Evolutionary conservation across 2,113 vertebrate species (phyloP).

Genomic region (Tenrec ecaudatus): DNA sequence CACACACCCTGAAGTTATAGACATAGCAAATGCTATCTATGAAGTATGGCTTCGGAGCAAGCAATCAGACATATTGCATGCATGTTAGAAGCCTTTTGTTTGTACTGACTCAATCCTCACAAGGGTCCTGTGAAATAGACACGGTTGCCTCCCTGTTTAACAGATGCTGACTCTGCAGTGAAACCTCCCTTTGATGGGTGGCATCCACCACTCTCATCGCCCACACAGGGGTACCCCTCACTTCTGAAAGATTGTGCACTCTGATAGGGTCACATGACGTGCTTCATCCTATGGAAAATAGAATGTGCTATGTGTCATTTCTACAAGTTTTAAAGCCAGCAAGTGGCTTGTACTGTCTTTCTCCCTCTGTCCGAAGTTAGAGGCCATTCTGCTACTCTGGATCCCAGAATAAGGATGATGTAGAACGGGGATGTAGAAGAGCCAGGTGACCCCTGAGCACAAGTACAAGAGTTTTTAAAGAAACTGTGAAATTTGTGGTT

Average conservation of each 20-base stretch:
- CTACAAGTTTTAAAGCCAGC: background rate
- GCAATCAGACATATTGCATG: background rate
- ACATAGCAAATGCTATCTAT: background rate
- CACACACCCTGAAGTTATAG: background rate
- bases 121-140: background rate
- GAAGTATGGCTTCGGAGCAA: background rate
- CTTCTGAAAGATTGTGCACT: background rate
- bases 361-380: background rate
- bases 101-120: background rate
- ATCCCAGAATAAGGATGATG: background rate
- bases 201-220: background rate
- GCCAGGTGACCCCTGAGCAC: fast-evolving
- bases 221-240: background rate
- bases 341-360: background rate
- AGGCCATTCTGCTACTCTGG: background rate
- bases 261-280: background rate
- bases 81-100: background rate
- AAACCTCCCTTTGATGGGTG: background rate
- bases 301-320: background rate
- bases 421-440: background rate
- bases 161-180: background rate
- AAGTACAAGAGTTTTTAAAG: background rate
- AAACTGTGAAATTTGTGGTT: background rate
- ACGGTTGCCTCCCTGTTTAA: background rate
- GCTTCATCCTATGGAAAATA: background rate